Base-by-base conservation (phyloP, 2,113 vertebrate species). In the Spermophilus dauricus region DNA sequence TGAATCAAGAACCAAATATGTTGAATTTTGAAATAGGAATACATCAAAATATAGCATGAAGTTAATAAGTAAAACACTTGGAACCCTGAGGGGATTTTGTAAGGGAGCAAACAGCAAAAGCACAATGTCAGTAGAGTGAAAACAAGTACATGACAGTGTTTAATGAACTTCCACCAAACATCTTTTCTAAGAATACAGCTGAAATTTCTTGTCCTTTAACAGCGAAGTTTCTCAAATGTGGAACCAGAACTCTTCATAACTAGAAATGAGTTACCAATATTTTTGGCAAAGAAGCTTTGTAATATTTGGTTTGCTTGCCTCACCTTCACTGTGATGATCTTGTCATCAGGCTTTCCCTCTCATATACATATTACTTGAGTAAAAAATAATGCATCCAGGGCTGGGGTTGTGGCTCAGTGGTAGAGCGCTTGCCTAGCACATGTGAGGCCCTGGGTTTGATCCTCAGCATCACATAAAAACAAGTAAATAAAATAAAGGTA, bases 91-190 rank as follows among this genome's bases (percentile, higher is more conserved):
- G 67, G 88, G 17, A 89, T 86, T 51, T 61, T 89, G 37, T 86
- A 87, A 97, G 63, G 51, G 53, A 92, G 81, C 87, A 28, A 26
- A 45, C 34, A 92, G 0, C 81, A 90, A 97, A 56, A 63, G 2
- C 3, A 73, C 34, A 18, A 17, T 96, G 67, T 20, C 30, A 75
- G 65, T 70, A 95, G 11, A 58, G 14, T 10, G 67, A 37, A 95
- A 92, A 53, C 11, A 95, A 93, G 97, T 93, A 45, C 37, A 10
- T 92, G 92, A 92, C 91, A 94, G 26, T 56, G 2, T 82, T 98
- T 95, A 96, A 95, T 97, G 48, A 85, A 65, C 89, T 92, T 96
- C 45, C 22, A 86, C 91, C 80, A 84, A 90, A 90, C 58, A 96
- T 86, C 1, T 70, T 92, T 95, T 73, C 12, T 7, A 67, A 86